Base-by-base conservation (phyloP, 1,140 invertebrate species). In the Zaprionus capensis region DNA sequence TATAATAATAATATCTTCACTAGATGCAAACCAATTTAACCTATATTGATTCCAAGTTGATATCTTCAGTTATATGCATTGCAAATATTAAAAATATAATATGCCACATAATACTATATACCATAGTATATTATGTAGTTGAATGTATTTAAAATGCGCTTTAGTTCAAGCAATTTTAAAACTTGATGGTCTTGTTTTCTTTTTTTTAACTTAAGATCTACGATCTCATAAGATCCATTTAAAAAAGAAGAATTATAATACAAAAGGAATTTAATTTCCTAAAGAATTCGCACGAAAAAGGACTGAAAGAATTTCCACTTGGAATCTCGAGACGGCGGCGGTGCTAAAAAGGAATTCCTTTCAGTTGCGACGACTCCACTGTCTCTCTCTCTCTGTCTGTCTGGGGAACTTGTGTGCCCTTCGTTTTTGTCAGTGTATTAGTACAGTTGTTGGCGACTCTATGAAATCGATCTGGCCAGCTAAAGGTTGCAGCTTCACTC, bases 391-490 rank as follows among this genome's bases (percentile, higher is more conserved):
- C 28, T 7, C 38, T 41, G 15, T 41, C 38, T 41, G 5, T 41
- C 38, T 41, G 41, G 1, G 36, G 12, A 5, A 38, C 9, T 34
- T 34, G 9, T 34, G 31, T 34, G 31, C 31, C 31, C 2, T 34
- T 34, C 4, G 31, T 34, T 34, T 34, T 34, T 34, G 31, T 11
- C 31, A 34, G 31, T 34, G 31, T 34, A 34, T 34, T 34, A 11
- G 31, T 34, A 34, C 31, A 34, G 31, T 34, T 34, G 31, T 9
- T 34, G 31, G 31, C 31, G 31, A 11, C 38, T 53, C 17, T 41
- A 41, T 71, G 73, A 59, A 76, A 76, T 71, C n/a, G 61, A 76
- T 76, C 62, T 31, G 61, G 20, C 28, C 51, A 58, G n/a, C 59
- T 53, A 55, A 36, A 71, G 68, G 73, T 55, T 71, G 22, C 5